Conservation (phyloP, 2,113 vertebrate genomes). For the Psilopsiagon aurifrons region DNA sequence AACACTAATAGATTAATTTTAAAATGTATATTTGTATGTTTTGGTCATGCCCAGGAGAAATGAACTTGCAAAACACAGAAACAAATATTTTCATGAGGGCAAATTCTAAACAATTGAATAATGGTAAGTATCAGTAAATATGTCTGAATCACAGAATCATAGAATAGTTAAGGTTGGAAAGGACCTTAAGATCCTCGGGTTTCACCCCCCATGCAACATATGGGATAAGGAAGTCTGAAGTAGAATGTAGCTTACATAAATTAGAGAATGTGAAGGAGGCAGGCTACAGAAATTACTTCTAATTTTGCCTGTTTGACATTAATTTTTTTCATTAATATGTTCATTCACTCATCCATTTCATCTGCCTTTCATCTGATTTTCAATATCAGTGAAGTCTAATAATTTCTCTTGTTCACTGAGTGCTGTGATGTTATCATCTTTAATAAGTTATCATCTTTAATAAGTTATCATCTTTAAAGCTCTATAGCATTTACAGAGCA, state of each 20-base stretch:
- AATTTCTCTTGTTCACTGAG: background rate
- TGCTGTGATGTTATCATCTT: background rate
- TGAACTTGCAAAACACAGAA: background rate
- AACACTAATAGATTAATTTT: slow-evolving; percentile 33
- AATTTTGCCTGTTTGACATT: background rate
- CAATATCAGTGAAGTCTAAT: background rate
- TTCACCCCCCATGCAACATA: background rate
- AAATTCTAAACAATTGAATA: background rate
- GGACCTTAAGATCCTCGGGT: background rate
- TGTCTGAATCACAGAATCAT: background rate
- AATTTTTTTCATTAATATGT: background rate
- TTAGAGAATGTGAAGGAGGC: background rate
- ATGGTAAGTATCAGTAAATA: background rate
- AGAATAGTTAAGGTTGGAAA: background rate
- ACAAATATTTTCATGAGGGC: background rate
- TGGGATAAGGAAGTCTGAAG: background rate
- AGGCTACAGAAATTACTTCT: background rate
- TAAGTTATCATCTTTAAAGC: background rate
- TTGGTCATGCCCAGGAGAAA: background rate
- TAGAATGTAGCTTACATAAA: background rate
- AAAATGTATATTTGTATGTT: slow-evolving; percentile 1
- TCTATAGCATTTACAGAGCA: background rate
- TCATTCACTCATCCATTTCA: background rate
- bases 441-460: background rate
- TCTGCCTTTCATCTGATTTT: background rate